Conservation (phyloP, 2,888 invertebrate species). For the Eupeodes latifasciatus region DNA sequence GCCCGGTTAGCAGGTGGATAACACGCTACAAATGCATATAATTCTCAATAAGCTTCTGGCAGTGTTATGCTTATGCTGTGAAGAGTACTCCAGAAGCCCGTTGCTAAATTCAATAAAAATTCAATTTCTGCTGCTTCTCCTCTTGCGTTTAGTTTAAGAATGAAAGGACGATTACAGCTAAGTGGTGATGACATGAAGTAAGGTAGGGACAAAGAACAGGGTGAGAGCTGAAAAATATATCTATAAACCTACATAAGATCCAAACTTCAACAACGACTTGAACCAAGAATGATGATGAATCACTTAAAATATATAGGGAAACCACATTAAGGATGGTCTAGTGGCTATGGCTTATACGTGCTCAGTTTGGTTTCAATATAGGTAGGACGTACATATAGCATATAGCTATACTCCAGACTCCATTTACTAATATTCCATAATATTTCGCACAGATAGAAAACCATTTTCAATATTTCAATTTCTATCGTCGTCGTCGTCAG, state of each 20-base stretch:
- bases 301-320: constrained; percentile 68
- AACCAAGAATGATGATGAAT: constrained; percentile 70
- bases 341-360: constrained; percentile 64
- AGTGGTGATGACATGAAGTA: constrained; percentile 70
- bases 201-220: constrained; percentile 22
- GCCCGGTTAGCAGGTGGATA: constrained; percentile 72
- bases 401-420: not conserved
- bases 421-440: not conserved
- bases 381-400: too few species aligned
- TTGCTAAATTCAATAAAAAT: constrained; percentile 70
- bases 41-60: constrained; percentile 72
- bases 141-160: constrained; percentile 46
- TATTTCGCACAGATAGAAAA: constrained; percentile 27
- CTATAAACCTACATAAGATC: constrained; percentile 1
- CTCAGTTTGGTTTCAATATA: constrained; percentile 43
- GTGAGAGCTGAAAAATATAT: not conserved
- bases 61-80: constrained; percentile 54
- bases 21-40: constrained; percentile 72
- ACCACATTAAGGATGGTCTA: constrained; percentile 73
- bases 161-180: constrained; percentile 63
- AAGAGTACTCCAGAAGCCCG: constrained; percentile 62
- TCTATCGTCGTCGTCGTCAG: constrained; percentile 59
- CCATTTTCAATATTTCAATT: constrained; percentile 71
- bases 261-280: constrained; percentile 59
- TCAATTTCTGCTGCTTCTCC: constrained; percentile 44